Base-by-base conservation (phyloP, 2,113 vertebrate genomes). In the Pelodiscus sinensis region DNA sequence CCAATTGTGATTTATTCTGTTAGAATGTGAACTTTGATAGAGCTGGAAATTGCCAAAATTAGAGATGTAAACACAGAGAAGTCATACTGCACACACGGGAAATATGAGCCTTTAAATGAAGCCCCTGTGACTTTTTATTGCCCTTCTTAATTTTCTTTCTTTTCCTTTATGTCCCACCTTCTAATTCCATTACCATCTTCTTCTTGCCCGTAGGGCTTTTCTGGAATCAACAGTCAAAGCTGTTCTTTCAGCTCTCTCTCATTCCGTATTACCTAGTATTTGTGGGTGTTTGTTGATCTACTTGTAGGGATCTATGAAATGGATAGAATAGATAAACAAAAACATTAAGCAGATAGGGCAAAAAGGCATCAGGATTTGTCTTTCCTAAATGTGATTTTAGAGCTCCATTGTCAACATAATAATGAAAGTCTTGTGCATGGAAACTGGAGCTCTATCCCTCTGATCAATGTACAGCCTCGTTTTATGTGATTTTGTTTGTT, bases 371-470 rank as follows among this genome's bases (percentile, higher is more conserved):
- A n/a, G n/a, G n/a, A n/a, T n/a, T n/a, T n/a, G n/a, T n/a, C n/a
- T 79, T 91, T 91, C 52, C 27, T 73, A 60, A 79, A 44, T 1
- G 1, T 68, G 86, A 90, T 54, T 92, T 94, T 83, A 90, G 94
- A 95, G 79, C 62, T 38, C 18, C 0, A 0, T 77, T 90, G 95
- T 90, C 84, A 87, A 50, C 80, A 71, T 51, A 89, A 95, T 96
- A 97, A 96, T 80, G 86, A 93, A 95, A 35, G 75, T 84, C 51
- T 95, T 97, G 95, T 96, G 73, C 73, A 6, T 93, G 50, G 38
- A 77, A 77, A 95, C 96, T 94, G 9, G 68, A 89, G 91, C 65
- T 78, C 35, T 1, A 58, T 29, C 68, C 84, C 1, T 44, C 35
- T 27, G 35, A 56, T 58, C 56, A 13, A 51, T 1, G 77, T 88